Conservation (phyloP, 2,113 vertebrate genomes). For the Nipponia nippon region DNA sequence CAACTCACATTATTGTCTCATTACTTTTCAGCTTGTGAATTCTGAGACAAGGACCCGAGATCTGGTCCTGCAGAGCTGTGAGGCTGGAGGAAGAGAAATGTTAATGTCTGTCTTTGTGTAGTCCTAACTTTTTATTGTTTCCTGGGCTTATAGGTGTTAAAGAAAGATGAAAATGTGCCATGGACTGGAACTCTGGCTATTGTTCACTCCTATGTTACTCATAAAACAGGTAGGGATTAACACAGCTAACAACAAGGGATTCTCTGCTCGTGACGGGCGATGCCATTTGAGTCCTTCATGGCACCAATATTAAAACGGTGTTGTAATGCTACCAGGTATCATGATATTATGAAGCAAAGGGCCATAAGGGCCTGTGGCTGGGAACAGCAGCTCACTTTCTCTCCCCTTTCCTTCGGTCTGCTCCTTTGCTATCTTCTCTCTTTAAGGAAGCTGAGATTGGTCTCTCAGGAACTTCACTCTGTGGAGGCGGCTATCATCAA, state of each 20-base stretch:
- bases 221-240: constrained; percentile 86
- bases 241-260: background rate
- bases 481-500: background rate
- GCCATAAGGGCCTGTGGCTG: background rate
- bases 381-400: background rate
- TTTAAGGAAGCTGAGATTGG: background rate
- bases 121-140: constrained; percentile 21
- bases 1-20: background rate
- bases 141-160: constrained; percentile 81
- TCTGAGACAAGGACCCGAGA: background rate
- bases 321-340: background rate
- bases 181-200: constrained; percentile 93
- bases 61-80: background rate
- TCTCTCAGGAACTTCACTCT: background rate
- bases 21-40: background rate
- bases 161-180: constrained; percentile 87
- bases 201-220: constrained; percentile 93
- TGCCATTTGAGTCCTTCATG: background rate
- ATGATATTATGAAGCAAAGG: background rate
- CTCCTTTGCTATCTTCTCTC: background rate
- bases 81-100: background rate
- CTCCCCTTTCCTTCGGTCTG: background rate
- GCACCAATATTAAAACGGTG: background rate
- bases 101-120: background rate
- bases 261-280: accelerated